Conservation (phyloP, 2,888 invertebrate genomes). For the Diplolepis rosae region DNA sequence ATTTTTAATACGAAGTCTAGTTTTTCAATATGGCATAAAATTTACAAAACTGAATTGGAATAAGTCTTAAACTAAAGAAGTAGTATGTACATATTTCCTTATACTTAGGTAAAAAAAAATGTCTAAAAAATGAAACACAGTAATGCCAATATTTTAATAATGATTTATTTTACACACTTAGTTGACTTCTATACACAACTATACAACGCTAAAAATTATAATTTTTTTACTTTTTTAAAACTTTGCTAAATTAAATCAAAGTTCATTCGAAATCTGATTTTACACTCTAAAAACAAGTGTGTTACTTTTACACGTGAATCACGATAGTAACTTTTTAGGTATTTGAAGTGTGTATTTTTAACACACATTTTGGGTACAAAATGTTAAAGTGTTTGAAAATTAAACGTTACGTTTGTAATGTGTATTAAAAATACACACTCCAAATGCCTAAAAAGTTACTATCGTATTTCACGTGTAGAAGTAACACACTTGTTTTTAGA, state of each 20-base stretch:
- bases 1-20: neutral
- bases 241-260: conserved; percentile 7
- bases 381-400: too few species aligned
- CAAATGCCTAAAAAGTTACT: too few species aligned
- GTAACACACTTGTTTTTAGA: neutral
- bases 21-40: neutral
- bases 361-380: too few species aligned
- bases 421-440: too few species aligned
- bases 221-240: conserved; percentile 46
- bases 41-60: neutral
- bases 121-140: neutral
- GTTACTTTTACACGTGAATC: too few species aligned
- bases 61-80: neutral
- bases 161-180: conserved; percentile 72
- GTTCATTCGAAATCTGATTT: neutral
- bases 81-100: neutral
- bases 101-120: neutral
- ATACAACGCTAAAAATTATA: conserved; percentile 72
- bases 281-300: too few species aligned
- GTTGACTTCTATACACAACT: conserved; percentile 72
- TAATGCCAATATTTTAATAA: conserved; percentile 50
- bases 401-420: too few species aligned
- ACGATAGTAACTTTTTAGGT: too few species aligned
- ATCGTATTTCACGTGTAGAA: too few species aligned
- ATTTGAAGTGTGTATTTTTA: too few species aligned